These are phyloP conservation scores for Strongylocentrotus purpuratus DNA, from an alignment of 35 echinoderm and acorn worm species.

Conservation along the genomic window DNA sequence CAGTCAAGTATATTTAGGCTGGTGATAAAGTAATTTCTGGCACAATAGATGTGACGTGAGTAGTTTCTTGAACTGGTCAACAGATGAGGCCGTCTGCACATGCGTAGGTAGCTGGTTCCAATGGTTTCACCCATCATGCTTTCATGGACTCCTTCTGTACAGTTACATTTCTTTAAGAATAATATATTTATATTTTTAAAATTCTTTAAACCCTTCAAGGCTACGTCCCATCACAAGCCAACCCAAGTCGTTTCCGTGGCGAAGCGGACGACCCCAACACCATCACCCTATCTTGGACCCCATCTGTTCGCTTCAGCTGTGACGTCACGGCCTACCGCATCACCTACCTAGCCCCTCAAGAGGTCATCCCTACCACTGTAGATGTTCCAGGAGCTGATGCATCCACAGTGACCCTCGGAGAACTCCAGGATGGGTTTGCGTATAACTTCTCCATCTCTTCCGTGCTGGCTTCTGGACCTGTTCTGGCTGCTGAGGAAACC, in stretches of 20 bases:
- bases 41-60: too few species aligned
- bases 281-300: slow-evolving; percentile 59
- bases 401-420: slow-evolving; percentile 41
- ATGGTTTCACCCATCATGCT: too few species aligned
- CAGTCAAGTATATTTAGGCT: too few species aligned
- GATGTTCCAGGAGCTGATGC: slow-evolving; percentile 66
- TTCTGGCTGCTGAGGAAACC: slow-evolving; percentile 49
- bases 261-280: slow-evolving; percentile 42
- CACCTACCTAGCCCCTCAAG: slow-evolving; percentile 55
- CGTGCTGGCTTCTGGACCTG: slow-evolving; percentile 48
- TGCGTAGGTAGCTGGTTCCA: too few species aligned
- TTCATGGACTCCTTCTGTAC: slow-evolving; percentile 52
- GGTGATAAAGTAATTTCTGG: too few species aligned
- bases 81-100: too few species aligned
- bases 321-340: slow-evolving; percentile 75
- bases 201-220: slow-evolving; percentile 1
- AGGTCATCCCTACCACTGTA: neutral
- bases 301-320: slow-evolving; percentile 65
- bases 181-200: neutral
- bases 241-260: slow-evolving; percentile 50
- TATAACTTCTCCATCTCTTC: slow-evolving; percentile 70
- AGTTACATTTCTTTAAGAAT: too few species aligned
- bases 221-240: slow-evolving; percentile 59
- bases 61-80: too few species aligned
- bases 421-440: slow-evolving; percentile 35